These are phyloP conservation scores for Oncorhynchus kisutch DNA, from an alignment of 2,113 vertebrate species.

Conservation along the genomic window DNA sequence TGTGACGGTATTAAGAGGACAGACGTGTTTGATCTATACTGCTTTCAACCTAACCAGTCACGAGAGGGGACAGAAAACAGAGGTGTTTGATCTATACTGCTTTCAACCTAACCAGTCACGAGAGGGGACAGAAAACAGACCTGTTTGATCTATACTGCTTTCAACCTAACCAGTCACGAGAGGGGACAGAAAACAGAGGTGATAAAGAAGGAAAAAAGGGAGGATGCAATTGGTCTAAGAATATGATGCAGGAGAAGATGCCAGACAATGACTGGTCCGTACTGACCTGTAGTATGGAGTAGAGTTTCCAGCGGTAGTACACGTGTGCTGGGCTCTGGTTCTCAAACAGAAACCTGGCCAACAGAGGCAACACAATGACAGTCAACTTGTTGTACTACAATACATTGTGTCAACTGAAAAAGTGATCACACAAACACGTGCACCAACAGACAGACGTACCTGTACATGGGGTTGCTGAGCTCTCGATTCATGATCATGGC, in stretches of 20 bases:
- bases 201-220: too few species aligned
- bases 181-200: too few species aligned
- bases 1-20: too few species aligned
- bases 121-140: too few species aligned
- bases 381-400: neutral
- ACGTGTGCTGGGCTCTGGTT: conserved; percentile 99
- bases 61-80: too few species aligned
- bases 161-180: too few species aligned
- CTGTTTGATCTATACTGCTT: too few species aligned
- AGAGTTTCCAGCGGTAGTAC: conserved; percentile 98
- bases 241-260: neutral
- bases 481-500: conserved; percentile 99
- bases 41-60: too few species aligned
- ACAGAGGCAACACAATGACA: neutral
- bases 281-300: conserved; percentile 93
- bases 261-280: neutral
- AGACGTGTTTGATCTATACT: too few species aligned
- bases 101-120: too few species aligned
- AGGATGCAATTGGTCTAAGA: neutral
- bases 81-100: too few species aligned
- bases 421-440: neutral
- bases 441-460: conserved; percentile 66
- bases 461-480: conserved; percentile 99
- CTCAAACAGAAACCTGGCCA: conserved; percentile 95
- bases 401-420: neutral